Conservation (phyloP, 2,113 vertebrate genomes). For the Hippocampus abdominalis region DNA sequence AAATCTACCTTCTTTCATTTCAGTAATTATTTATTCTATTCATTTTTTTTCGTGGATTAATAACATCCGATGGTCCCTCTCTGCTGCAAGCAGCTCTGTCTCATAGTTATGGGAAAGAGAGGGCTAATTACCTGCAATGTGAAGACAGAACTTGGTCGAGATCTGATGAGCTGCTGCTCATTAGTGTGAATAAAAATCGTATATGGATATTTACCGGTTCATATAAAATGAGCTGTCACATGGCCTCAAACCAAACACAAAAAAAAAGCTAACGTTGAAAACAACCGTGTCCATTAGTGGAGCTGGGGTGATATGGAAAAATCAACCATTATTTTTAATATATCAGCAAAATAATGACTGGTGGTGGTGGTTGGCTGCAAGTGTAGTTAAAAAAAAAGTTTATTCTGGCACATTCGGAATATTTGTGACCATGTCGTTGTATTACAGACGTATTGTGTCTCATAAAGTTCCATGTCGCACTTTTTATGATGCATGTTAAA, state of each 20-base stretch:
- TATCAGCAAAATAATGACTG: background rate
- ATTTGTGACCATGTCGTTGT: background rate
- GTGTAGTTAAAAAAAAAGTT: background rate
- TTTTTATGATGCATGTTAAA: too few relatives aligned
- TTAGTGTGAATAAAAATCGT: constrained; percentile 4
- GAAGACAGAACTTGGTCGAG: background rate
- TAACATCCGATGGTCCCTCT: background rate
- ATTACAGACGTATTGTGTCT: background rate
- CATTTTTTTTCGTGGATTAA: background rate
- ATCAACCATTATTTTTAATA: constrained; percentile 1
- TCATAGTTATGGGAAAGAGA: background rate
- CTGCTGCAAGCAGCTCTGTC: background rate
- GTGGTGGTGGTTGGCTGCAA: background rate
- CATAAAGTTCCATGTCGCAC: background rate
- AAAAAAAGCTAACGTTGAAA: constrained; percentile 1
- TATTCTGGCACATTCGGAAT: background rate
- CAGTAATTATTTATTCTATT: background rate
- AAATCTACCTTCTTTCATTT: background rate
- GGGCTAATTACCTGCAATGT: constrained; percentile 3
- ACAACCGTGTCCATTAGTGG: background rate
- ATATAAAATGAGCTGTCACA: constrained; percentile 2
- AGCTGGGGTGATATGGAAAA: background rate
- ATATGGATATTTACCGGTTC: background rate
- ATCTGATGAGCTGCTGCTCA: constrained; percentile 7
- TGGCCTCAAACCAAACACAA: background rate